These are phyloP conservation scores for Rostrhamus sociabilis DNA, from an alignment of 2,797 vertebrate species.

Conservation along the genomic window DNA sequence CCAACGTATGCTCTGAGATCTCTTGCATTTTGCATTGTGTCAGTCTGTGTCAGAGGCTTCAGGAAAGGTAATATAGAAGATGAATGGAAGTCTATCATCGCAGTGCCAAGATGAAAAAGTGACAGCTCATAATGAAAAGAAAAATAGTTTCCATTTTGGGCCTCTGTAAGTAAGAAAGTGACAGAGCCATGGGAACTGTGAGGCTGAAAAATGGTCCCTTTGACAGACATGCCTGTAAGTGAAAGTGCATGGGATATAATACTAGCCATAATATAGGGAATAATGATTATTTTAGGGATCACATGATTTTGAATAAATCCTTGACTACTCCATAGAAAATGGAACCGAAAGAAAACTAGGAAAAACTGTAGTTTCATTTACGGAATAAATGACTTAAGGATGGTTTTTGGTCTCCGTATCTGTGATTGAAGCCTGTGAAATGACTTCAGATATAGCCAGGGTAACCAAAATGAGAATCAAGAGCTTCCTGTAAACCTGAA, in stretches of 20 bases:
- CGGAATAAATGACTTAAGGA: conserved; percentile 51
- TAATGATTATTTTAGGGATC: conserved; percentile 83
- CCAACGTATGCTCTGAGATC: conserved; percentile 72
- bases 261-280: conserved; percentile 77
- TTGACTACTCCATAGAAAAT: conserved; percentile 74
- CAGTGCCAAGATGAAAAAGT: conserved; percentile 85
- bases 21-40: conserved; percentile 82
- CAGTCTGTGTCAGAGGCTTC: conserved; percentile 81
- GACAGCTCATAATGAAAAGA: conserved; percentile 88
- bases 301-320: conserved; percentile 82
- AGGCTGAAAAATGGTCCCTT: conserved; percentile 82
- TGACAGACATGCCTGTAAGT: conserved; percentile 82
- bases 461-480: conserved; percentile 32
- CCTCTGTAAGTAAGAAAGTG: conserved; percentile 86
- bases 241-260: conserved; percentile 77
- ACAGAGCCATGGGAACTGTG: conserved; percentile 81
- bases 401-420: neutral
- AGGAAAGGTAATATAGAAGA: conserved; percentile 84
- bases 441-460: neutral
- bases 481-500: conserved; percentile 32
- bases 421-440: conserved; percentile 14
- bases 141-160: conserved; percentile 89
- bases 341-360: conserved; percentile 60
- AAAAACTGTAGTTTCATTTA: conserved; percentile 67
- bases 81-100: conserved; percentile 85